Conservation (phyloP, 2,797 vertebrate genomes). For the Sebastes goodei region DNA sequence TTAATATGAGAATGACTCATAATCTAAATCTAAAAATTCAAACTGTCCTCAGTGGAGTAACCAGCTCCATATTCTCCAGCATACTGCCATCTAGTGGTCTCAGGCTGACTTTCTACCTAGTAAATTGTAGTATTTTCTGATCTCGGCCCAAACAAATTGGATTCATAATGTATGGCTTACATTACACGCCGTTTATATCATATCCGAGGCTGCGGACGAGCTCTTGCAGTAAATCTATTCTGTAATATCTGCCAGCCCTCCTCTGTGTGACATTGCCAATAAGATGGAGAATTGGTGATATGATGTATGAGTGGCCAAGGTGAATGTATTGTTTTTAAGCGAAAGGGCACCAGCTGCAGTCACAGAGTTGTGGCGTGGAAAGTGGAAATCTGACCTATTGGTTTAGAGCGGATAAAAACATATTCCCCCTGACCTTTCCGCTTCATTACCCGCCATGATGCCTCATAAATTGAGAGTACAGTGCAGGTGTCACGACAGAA, state of each 20-base stretch:
- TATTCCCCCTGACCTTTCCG: constrained; percentile 72
- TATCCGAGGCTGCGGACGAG: constrained; percentile 31
- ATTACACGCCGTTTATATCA: constrained; percentile 66
- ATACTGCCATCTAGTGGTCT: constrained; percentile 66
- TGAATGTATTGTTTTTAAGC: constrained; percentile 74
- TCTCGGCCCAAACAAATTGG: constrained; percentile 71
- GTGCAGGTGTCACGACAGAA: constrained; percentile 23
- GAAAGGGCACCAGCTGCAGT: constrained; percentile 75
- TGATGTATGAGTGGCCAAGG: constrained; percentile 69
- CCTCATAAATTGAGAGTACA: constrained; percentile 67
- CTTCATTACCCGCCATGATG: constrained; percentile 73
- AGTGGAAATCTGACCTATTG: constrained; percentile 76
- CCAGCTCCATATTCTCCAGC: constrained; percentile 1
- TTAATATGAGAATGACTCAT: neutral
- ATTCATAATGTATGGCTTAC: constrained; percentile 77
- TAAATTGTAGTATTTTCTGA: constrained; percentile 12
- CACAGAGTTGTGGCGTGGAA: constrained; percentile 69
- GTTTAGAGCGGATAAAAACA: constrained; percentile 72
- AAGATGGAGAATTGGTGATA: constrained; percentile 69
- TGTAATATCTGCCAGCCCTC: constrained; percentile 42
- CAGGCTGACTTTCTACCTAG: neutral
- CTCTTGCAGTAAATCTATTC: constrained; percentile 66
- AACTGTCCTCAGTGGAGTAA: neutral
- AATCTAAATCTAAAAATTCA: neutral
- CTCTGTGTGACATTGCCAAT: constrained; percentile 68